Conservation (phyloP, 2,888 invertebrate genomes). For the Camptogramma bilineatum region DNA sequence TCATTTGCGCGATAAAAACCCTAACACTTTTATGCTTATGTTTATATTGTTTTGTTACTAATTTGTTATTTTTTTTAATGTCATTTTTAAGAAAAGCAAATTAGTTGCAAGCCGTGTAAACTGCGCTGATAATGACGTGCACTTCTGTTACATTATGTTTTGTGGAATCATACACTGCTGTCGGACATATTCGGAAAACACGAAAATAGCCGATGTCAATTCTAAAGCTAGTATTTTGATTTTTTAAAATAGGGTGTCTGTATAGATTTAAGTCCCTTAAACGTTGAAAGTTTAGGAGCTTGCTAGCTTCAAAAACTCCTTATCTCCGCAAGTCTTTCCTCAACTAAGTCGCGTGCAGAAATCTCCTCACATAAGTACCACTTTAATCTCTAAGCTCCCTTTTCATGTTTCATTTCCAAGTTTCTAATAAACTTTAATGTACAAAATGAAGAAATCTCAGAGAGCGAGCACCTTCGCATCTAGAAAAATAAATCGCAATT, state of each 20-base stretch:
- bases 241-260: not conserved
- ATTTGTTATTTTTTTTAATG: not conserved
- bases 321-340: not conserved
- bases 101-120: no score
- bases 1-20: conserved; percentile 2
- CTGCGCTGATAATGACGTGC: no score
- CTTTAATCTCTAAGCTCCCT: conserved; percentile 37
- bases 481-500: conserved; percentile 73
- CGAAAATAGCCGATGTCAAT: no score
- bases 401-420: conserved; percentile 51
- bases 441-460: conserved; percentile 51
- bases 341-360: conserved; percentile 17
- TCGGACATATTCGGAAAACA: no score
- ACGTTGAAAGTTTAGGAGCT: not conserved
- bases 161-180: no score
- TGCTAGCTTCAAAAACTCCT: not conserved
- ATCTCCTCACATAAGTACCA: conserved; percentile 27
- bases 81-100: no score
- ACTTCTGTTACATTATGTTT: no score
- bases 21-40: no score
- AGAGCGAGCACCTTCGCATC: conserved; percentile 53
- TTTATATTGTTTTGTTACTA: no score
- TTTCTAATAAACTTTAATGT: conserved; percentile 54
- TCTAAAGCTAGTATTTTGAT: not conserved
- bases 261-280: not conserved